Evolutionary conservation across 23 tunicate species (phyloP).

Genomic region (Trididemnum clinides): DNA sequence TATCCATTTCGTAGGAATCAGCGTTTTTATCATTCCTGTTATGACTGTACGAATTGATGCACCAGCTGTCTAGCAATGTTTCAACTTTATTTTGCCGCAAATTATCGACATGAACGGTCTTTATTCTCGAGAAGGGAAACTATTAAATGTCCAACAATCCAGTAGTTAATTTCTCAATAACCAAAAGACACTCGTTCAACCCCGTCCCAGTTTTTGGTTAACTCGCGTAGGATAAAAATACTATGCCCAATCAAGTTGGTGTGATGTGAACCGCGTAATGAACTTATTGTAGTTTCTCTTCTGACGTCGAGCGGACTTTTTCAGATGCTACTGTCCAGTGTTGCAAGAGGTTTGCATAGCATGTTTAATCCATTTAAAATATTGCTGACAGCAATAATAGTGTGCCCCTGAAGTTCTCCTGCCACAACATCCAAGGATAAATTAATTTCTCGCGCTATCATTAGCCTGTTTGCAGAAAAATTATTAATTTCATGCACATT

Average conservation of each 20-base stretch:
- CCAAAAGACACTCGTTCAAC: constrained; percentile 17
- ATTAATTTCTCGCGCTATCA: neutral
- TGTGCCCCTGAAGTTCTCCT: neutral
- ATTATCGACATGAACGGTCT: no score
- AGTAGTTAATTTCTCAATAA: no score
- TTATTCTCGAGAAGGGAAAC: no score
- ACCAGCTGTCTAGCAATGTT: no score
- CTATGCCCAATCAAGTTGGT: neutral
- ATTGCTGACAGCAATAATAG: neutral
- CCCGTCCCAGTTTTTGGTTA: neutral
- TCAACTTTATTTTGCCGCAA: no score
- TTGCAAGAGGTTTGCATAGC: neutral
- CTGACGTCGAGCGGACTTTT: neutral
- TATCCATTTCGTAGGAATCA: no score
- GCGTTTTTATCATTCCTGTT: no score
- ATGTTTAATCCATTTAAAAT: neutral
- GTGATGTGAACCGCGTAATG: neutral
- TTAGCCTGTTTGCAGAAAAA: neutral
- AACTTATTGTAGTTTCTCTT: neutral
- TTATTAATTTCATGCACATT: neutral
- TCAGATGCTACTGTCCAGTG: neutral
- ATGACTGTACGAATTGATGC: no score
- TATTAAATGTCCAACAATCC: no score
- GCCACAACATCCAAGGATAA: neutral
- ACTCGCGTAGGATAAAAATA: constrained; percentile 15